Evolutionary conservation across 2,888 invertebrate species (phyloP).

Genomic region (Cyclophora albipunctata): DNA sequence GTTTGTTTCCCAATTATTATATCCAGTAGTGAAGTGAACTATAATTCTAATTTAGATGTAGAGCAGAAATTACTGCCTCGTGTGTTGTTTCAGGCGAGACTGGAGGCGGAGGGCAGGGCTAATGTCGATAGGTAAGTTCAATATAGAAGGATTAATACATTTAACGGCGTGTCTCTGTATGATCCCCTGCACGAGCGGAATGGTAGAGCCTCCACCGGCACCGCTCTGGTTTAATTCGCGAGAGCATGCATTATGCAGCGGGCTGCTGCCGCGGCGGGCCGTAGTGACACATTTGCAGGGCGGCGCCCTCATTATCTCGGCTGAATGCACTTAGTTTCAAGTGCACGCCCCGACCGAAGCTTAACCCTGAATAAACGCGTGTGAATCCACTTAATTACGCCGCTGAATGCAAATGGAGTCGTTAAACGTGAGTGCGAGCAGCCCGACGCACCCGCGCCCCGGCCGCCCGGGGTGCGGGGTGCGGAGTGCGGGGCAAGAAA

Average conservation of each 20-base stretch:
- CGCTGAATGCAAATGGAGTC: conserved; percentile 12
- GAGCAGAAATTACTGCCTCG: too few relatives aligned
- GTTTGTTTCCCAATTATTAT: too few relatives aligned
- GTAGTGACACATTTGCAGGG: conserved; percentile 29
- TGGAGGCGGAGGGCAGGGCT: too few relatives aligned
- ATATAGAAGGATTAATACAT: background rate
- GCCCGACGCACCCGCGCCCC: background rate
- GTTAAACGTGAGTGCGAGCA: conserved; percentile 1
- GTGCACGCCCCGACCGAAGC: conserved; percentile 17
- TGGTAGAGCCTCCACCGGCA: too few relatives aligned
- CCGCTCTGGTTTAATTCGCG: conserved; percentile 18
- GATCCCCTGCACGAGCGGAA: background rate
- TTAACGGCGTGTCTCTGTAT: conserved; percentile 1
- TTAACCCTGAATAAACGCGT: conserved; percentile 23
- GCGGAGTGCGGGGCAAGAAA: conserved; percentile 3
- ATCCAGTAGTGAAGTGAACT: too few relatives aligned
- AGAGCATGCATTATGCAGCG: conserved; percentile 24
- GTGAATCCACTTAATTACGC: conserved; percentile 17
- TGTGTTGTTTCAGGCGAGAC: too few relatives aligned
- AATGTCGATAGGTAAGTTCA: too few relatives aligned
- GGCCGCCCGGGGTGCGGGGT: conserved; percentile 1
- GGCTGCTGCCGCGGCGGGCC: background rate
- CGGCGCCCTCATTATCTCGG: conserved; percentile 26
- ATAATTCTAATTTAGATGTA: too few relatives aligned
- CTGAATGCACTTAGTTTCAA: conserved; percentile 27